phyloP scores from a whole-genome alignment of 2,888 invertebrate genomes.

The Pristionchus exspectatus region DNA sequence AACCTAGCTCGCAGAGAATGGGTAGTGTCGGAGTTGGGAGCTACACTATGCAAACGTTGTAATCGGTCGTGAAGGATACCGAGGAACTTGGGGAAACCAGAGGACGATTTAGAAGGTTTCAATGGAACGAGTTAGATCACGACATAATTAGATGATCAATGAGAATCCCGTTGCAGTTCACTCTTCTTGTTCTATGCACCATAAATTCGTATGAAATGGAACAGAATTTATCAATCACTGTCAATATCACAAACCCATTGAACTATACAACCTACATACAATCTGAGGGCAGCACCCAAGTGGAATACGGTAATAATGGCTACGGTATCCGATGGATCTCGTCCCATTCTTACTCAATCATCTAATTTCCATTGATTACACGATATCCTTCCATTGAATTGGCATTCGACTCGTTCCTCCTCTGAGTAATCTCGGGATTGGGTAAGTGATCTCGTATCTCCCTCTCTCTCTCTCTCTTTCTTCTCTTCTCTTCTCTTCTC shows the following conservation, averaged over 20 bases:
- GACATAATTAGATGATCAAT: constrained; percentile 12
- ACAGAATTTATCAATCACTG: constrained; percentile 9
- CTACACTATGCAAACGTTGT: no score
- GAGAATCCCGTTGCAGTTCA: not conserved
- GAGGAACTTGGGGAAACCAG: no score
- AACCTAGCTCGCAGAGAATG: no score
- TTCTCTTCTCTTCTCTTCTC: not conserved
- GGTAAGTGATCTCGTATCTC: constrained; percentile 43
- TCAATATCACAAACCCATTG: constrained; percentile 28
- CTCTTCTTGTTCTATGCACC: not conserved
- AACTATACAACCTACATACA: constrained; percentile 41
- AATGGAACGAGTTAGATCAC: not conserved
- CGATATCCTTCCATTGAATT: not conserved
- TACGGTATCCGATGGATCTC: constrained; percentile 25
- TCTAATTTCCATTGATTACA: not conserved
- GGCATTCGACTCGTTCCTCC: constrained; percentile 27
- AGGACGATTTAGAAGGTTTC: no score
- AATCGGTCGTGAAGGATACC: no score
- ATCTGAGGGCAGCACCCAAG: constrained; percentile 29
- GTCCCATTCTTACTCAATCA: not conserved
- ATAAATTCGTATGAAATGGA: not conserved
- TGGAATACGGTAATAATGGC: constrained; percentile 22
- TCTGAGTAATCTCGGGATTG: constrained; percentile 22
- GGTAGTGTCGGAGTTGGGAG: no score
- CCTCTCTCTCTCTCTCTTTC: not conserved